These are phyloP conservation scores for Meliscaeva auricollis DNA, from an alignment of 2,888 invertebrate genomes.

Conservation along the genomic window DNA sequence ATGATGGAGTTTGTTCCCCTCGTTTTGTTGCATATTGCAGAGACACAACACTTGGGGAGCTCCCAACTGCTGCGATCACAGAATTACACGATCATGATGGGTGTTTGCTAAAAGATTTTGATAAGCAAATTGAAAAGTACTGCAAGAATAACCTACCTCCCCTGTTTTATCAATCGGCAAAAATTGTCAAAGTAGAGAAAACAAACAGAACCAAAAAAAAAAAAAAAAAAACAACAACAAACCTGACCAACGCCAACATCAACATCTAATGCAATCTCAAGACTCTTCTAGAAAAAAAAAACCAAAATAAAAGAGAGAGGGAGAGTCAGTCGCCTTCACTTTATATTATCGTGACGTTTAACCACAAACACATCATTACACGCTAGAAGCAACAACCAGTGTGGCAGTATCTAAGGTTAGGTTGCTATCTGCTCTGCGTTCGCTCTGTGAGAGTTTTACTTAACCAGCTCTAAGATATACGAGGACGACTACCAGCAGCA, in stretches of 20 bases:
- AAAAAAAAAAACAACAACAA: conserved; percentile 33
- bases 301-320: conserved; percentile 27
- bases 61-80: conserved; percentile 74
- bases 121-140: conserved; percentile 28
- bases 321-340: conserved; percentile 62
- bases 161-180: conserved; percentile 7
- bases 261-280: conserved; percentile 48
- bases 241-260: conserved; percentile 63
- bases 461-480: conserved; percentile 37
- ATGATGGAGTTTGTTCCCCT: conserved; percentile 56
- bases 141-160: conserved; percentile 18
- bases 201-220: not conserved
- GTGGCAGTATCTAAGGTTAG: conserved; percentile 52
- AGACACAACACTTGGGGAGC: conserved; percentile 74
- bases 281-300: conserved; percentile 2
- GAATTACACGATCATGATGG: conserved; percentile 7
- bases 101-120: conserved; percentile 21
- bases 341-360: conserved; percentile 25
- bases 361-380: conserved; percentile 28
- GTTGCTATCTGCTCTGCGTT: not conserved
- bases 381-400: conserved; percentile 47
- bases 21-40: conserved; percentile 35
- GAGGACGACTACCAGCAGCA: conserved; percentile 54
- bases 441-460: no score
- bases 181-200: no score